Base-by-base conservation (phyloP, 2,888 invertebrate species). In the Orgyia antiqua region DNA sequence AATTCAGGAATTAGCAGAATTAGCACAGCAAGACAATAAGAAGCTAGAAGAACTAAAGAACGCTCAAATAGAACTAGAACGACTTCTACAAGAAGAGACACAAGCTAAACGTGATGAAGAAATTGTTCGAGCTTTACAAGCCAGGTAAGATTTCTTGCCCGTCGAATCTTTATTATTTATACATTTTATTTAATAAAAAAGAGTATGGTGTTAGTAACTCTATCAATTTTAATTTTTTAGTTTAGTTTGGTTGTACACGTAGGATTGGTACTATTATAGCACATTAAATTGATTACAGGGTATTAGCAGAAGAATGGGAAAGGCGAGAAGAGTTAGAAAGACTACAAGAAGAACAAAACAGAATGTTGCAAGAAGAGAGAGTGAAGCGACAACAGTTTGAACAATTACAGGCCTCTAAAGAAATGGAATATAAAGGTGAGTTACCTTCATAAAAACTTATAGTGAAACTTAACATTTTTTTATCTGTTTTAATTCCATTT, bases 101-200 rank as follows among this genome's bases (percentile, higher is more conserved):
- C 94, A 94, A 68, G 94, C 95, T 0, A 93, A 94, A 58, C 80
- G 91, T 45, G 95, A 95, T 48, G 95, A 95, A 69, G 95, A 95
- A 87, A 93, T 94, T 39, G 92, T 92, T 1, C 77, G 92, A 52
- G 89, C 88, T 11, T 66, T 92, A 34, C 92, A 92, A 69, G 92
- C 92, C 1, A 84, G 92, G 87, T 87, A 48, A 44, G 36, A n/a
- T n/a, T 17, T 4, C 17, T n/a, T n/a, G n/a, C n/a, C n/a, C n/a
- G n/a, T n/a, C n/a, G n/a, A n/a, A n/a, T n/a, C n/a, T n/a, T n/a
- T n/a, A n/a, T n/a, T n/a, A n/a, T n/a, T n/a, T n/a, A n/a, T n/a
- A n/a, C n/a, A n/a, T n/a, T n/a, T n/a, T n/a, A n/a, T n/a, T n/a
- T n/a, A n/a, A n/a, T n/a, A n/a, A n/a, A n/a, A n/a, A n/a, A n/a